phyloP scores from a whole-genome alignment of 2,797 vertebrate genomes.

The Epinephelus malabaricus region DNA sequence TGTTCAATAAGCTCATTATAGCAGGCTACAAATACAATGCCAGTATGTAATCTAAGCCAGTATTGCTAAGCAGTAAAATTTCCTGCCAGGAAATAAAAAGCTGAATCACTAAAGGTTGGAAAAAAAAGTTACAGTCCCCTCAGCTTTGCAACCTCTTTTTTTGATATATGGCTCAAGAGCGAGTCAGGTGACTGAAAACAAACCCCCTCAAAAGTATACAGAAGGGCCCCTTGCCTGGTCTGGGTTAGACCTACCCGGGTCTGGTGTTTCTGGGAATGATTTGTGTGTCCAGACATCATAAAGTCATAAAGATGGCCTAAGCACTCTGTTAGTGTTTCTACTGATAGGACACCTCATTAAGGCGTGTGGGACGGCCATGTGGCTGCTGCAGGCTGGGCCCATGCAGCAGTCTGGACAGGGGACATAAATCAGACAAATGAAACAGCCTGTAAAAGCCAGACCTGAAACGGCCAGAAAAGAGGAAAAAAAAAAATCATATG shows the following conservation, averaged over 20 bases:
- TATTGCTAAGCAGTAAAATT: constrained; percentile 74
- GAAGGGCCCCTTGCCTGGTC: constrained; percentile 69
- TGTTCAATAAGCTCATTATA: constrained; percentile 79
- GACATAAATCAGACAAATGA: constrained; percentile 89
- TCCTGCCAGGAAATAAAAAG: constrained; percentile 80
- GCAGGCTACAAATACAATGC: constrained; percentile 65
- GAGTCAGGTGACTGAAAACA: constrained; percentile 80
- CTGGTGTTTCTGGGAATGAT: constrained; percentile 82
- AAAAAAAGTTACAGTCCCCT: constrained; percentile 66
- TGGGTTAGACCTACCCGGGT: constrained; percentile 61
- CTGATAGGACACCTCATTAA: constrained; percentile 90
- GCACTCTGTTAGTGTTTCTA: constrained; percentile 86
- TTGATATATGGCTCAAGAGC: constrained; percentile 69
- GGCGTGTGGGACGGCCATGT: constrained; percentile 83
- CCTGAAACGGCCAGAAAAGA: constrained; percentile 84
- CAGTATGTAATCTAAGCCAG: constrained; percentile 75
- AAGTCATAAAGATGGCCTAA: constrained; percentile 86
- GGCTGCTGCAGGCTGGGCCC: constrained; percentile 81
- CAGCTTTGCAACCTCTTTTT: constrained; percentile 60
- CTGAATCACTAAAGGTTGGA: constrained; percentile 75
- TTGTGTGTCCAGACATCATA: constrained; percentile 85
- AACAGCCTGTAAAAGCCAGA: constrained; percentile 89
- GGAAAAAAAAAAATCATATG: constrained; percentile 72
- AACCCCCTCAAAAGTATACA: constrained; percentile 68
- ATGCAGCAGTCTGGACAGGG: constrained; percentile 83